Base-by-base conservation (phyloP, 2,888 invertebrate genomes). In the Meiosimyza platycephala region DNA sequence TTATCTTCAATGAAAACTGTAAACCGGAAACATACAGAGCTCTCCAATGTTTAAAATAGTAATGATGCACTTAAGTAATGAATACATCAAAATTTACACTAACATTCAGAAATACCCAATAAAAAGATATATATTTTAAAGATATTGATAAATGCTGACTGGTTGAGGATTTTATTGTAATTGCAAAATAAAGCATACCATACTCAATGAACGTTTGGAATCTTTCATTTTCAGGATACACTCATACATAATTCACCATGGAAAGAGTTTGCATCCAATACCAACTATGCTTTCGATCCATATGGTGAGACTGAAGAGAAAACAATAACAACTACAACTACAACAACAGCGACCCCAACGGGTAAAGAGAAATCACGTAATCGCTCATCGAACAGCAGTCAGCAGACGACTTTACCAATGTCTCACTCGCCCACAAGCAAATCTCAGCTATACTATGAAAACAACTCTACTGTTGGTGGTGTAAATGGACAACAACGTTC, bases 201-300 rank as follows among this genome's bases (percentile, higher is more conserved):
- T 9, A 40, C 40, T 40, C 40, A 40, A 40, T 16, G 64, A 11
- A 5, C 40, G 22, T 9, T 40, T 40, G 6, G 3, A 48, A 62
- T 18, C 33, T 28, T 68, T 69, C 64, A 55, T 52, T 77, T 88
- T 33, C 89, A 95, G 95, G 95, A 95, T 80, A 94, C 93, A 79
- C 88, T 95, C 64, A 94, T 95, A 79, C 93, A 93, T 28, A 93
- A 92, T 85, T 92, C 94, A 18, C 94, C 95, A 1, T 96, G 96
- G 96, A 95, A 95, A 84, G 96, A 96, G 84, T 96, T 95, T 85
- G 81, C 85, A 68, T 89, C 92, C 1, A 95, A 94, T 86, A 95
- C 95, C 0, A 96, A 96, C 87, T 96, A 95, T 87, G 96, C 94
- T 0, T 96, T 96, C 87, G 96, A 96, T 81, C 93, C 94, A 0